Base-by-base conservation (phyloP, 2,888 invertebrate genomes). In the Agrenia bidenticulata region DNA sequence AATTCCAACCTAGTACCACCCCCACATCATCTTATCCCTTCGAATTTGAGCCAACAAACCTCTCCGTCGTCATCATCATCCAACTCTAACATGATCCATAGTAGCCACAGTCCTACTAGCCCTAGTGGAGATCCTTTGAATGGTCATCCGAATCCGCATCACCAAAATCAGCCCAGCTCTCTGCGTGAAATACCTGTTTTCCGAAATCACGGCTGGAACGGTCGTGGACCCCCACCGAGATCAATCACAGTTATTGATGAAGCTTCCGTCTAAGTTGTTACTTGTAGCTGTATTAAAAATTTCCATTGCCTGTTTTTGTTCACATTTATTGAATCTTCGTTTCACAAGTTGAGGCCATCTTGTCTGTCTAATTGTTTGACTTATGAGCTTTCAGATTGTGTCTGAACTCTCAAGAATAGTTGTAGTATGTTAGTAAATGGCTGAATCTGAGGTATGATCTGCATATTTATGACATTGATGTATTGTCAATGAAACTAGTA, bases 191-290 rank as follows among this genome's bases (percentile, higher is more conserved):
- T 69, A 45, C 63, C 69, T 27, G 27, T 61, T 27, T 66, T 62
- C 51, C 51, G 66, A 24, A 69, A 66, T 45, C 32, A 59, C 42
- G 39, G 57, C 41, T 57, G 51, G 51, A 51, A 51, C 24, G 51
- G 51, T 7, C 54, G 67, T 7, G 23, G 57, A 15, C 69, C 81
- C 84, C 58, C 85, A 84, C 64, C 68, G 79, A 83, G 89, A 80
- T 84, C 87, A 78, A 89, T 89, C 76, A 88, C 88, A 76, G 89
- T 89, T 80, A 89, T 89, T 80, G 89, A 89, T 79, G 89, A 89
- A 79, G 88, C 88, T 70, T 82, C 82, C 70, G 79, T 82, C 72
- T 82, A 79, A 66, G n/a, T 5, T 45, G 45, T 45, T 45, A 5
- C 15, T 4, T 11, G 5, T 45, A 4, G n/a, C 15, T 45, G 45